Percentiles rank a stretch among this genome's conserved stretches.
Conservation (phyloP, 2,113 vertebrate species). For the Camelus bactrianus region DNA sequence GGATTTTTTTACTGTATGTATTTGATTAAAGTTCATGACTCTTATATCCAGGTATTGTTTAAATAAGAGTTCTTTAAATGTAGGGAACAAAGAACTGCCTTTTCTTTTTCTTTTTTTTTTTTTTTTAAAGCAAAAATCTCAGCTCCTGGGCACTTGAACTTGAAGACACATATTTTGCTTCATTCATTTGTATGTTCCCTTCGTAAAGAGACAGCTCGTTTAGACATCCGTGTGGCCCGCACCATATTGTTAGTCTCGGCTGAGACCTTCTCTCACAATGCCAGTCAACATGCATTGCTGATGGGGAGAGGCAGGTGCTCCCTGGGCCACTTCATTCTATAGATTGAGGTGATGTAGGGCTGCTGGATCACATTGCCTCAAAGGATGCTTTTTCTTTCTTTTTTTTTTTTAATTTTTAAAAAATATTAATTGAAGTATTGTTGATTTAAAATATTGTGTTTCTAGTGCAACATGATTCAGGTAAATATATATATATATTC, state of each 20-base stretch:
- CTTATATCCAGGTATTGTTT: neutral
- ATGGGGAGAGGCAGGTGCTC: neutral
- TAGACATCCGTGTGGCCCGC: rapidly evolving
- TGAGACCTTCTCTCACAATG: rapidly evolving
- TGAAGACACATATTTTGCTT: neutral
- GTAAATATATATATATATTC: too few relatives aligned
- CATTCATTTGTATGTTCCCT: neutral
- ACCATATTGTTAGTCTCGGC: neutral
- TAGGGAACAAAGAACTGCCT: neutral
- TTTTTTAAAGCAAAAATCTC: neutral
- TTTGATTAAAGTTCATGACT: neutral
- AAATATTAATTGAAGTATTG: too few relatives aligned
- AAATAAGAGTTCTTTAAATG: neutral
- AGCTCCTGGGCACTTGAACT: neutral
- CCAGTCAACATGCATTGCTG: neutral
- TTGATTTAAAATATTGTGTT: too few relatives aligned
- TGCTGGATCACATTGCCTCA: neutral
- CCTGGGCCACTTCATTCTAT: too few relatives aligned
- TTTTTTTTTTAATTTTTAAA: neutral
- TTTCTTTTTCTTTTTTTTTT: neutral
- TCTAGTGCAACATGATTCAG: too few relatives aligned
- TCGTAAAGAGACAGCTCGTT: neutral
- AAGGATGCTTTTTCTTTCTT: neutral
- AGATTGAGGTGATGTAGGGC: too few relatives aligned
- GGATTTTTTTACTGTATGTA: neutral